phyloP scores from a whole-genome alignment of 2,113 vertebrate species.

The Oreochromis niloticus region DNA sequence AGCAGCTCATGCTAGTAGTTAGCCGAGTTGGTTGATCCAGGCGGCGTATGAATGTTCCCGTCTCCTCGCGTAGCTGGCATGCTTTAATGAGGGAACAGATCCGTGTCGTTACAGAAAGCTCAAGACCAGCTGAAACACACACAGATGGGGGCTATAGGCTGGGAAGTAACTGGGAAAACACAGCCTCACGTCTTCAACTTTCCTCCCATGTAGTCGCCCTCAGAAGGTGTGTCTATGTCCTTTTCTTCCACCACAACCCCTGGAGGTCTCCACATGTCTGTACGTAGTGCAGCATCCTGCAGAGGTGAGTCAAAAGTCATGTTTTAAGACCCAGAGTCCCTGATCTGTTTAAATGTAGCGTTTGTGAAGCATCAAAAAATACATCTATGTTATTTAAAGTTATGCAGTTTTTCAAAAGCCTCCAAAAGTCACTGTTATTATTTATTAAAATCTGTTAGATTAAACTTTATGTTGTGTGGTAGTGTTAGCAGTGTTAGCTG shows the following conservation, averaged over 20 bases:
- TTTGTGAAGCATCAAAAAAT: not conserved
- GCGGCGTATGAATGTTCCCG: not conserved
- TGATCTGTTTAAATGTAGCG: not conserved
- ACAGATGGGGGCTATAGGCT: not conserved
- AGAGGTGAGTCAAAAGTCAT: conserved; percentile 77
- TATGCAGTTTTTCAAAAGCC: not conserved
- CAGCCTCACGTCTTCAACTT: conserved; percentile 39
- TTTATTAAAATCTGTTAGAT: not conserved
- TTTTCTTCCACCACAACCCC: conserved; percentile 82
- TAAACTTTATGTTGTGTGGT: not conserved
- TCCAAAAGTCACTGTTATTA: not conserved
- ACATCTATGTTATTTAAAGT: not conserved
- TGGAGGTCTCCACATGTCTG: conserved; percentile 86
- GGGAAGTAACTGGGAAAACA: not conserved
- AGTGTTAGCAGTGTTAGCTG: not conserved
- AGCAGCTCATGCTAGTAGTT: conserved; percentile 43
- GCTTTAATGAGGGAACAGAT: conserved; percentile 11
- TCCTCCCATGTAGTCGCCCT: conserved; percentile 79
- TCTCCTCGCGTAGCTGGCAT: not conserved
- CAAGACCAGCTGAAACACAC: not conserved
- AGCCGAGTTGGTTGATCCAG: not conserved
- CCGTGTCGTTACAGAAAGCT: conserved; percentile 11
- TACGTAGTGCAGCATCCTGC: conserved; percentile 96
- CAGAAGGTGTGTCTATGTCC: conserved; percentile 96
- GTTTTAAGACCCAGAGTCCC: not conserved